Evolutionary conservation across 2,888 invertebrate genomes (phyloP).

Genomic region (Agonopterix subpropinquella): DNA sequence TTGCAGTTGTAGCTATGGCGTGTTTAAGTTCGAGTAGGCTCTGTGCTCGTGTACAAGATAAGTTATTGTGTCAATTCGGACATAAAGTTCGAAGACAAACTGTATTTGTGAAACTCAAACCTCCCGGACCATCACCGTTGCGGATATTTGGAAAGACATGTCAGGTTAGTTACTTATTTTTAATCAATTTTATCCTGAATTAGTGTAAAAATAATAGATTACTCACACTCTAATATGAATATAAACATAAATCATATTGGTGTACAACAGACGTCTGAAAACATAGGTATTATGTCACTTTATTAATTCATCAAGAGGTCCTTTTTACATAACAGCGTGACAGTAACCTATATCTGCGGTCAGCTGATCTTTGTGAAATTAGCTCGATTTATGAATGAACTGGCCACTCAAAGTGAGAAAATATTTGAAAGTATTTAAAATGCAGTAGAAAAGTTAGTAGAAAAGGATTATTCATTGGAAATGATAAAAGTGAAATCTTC

Average conservation of each 20-base stretch:
- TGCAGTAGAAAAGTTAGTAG: constrained; percentile 10
- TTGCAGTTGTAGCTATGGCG: constrained; percentile 88
- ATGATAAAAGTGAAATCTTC: constrained; percentile 69
- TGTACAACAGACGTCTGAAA: background rate
- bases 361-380: constrained; percentile 29
- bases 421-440: constrained; percentile 13
- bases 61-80: constrained; percentile 87
- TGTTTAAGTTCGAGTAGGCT: constrained; percentile 88
- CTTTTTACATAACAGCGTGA: constrained; percentile 52
- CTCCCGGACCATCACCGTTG: constrained; percentile 76
- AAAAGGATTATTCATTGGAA: constrained; percentile 39
- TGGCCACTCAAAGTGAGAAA: background rate
- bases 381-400: constrained; percentile 7
- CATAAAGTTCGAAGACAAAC: constrained; percentile 81
- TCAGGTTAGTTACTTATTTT: constrained; percentile 51
- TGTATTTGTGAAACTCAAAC: constrained; percentile 81
- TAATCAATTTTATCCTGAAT: constrained; percentile 5
- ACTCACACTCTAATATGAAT: background rate
- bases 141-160: constrained; percentile 72
- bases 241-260: too few relatives aligned
- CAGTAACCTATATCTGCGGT: constrained; percentile 38
- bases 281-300: constrained; percentile 15
- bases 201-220: background rate
- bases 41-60: constrained; percentile 87
- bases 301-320: constrained; percentile 20